phyloP scores from a whole-genome alignment of 92 coral and sea anemone genomes.

The Isaurus tuberculatus region DNA sequence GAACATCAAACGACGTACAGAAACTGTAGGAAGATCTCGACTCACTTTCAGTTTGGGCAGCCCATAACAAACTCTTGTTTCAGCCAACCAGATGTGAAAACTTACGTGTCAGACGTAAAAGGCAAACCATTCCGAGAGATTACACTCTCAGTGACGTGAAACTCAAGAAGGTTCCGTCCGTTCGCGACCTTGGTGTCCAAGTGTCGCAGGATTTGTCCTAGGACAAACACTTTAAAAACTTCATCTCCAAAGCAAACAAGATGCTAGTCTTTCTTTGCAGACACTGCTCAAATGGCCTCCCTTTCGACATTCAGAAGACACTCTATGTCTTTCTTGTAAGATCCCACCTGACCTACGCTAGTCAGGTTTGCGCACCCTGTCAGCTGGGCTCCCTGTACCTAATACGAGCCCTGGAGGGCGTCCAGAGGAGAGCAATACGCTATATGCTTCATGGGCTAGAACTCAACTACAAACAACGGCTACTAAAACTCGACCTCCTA shows the following conservation, averaged over 20 bases:
- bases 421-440: not conserved
- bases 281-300: no score
- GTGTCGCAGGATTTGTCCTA: not conserved
- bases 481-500: slow-evolving; percentile 15
- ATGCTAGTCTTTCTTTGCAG: no score
- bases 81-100: slow-evolving; percentile 46
- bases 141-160: no score
- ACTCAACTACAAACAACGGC: slow-evolving; percentile 17
- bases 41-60: slow-evolving; percentile 34
- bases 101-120: not conserved
- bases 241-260: no score
- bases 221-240: not conserved
- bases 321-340: slow-evolving; percentile 19
- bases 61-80: slow-evolving; percentile 28
- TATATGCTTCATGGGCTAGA: not conserved
- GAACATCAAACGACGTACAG: not conserved
- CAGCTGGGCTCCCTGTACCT: slow-evolving; percentile 30
- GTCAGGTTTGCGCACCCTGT: slow-evolving; percentile 32
- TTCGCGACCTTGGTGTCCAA: not conserved
- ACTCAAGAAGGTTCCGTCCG: no score
- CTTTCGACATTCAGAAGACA: slow-evolving; percentile 10
- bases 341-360: slow-evolving; percentile 30
- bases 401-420: slow-evolving; percentile 18
- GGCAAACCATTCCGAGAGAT: not conserved
- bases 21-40: slow-evolving; percentile 39